A percentile compares a stretch with the other conserved stretches of the same genome.
These are phyloP conservation scores for Stegana nigrithorax DNA, from an alignment of 2,888 invertebrate genomes.

Conservation along the genomic window DNA sequence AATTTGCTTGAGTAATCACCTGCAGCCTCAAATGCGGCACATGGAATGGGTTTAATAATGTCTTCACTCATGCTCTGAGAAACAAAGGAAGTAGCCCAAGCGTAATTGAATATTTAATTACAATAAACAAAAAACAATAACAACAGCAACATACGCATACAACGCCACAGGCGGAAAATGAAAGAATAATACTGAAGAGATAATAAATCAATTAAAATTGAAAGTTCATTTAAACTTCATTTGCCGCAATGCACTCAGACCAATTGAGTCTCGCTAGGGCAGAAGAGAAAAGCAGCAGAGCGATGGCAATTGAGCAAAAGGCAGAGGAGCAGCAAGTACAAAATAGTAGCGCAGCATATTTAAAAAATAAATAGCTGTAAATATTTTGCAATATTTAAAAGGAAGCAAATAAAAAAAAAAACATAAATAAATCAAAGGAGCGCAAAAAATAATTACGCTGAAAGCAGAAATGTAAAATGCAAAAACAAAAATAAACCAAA, in stretches of 20 bases:
- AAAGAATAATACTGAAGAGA: neutral
- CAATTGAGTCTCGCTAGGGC: neutral
- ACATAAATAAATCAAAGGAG: too few species aligned
- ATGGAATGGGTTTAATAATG: too few species aligned
- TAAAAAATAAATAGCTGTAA: constrained; percentile 5
- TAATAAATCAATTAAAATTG: constrained; percentile 16
- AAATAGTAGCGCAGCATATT: neutral
- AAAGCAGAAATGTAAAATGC: too few species aligned
- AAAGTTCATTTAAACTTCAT: constrained; percentile 14
- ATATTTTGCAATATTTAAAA: constrained; percentile 2
- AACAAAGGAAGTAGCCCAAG: too few species aligned
- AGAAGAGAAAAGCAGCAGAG: neutral
- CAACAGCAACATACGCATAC: neutral
- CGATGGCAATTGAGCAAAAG: too few species aligned
- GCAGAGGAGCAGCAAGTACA: too few species aligned
- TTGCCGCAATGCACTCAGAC: constrained; percentile 3
- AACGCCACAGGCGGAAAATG: neutral
- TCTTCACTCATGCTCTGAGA: too few species aligned
- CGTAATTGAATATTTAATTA: neutral
- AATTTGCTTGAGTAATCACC: too few species aligned
- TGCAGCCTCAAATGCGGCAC: too few species aligned
- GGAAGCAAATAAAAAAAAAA: too few species aligned
- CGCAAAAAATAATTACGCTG: too few species aligned
- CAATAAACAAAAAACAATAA: neutral
- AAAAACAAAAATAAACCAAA: too few species aligned